phyloP scores from a whole-genome alignment of 2,797 vertebrate genomes.

The Graptemys geographica region DNA sequence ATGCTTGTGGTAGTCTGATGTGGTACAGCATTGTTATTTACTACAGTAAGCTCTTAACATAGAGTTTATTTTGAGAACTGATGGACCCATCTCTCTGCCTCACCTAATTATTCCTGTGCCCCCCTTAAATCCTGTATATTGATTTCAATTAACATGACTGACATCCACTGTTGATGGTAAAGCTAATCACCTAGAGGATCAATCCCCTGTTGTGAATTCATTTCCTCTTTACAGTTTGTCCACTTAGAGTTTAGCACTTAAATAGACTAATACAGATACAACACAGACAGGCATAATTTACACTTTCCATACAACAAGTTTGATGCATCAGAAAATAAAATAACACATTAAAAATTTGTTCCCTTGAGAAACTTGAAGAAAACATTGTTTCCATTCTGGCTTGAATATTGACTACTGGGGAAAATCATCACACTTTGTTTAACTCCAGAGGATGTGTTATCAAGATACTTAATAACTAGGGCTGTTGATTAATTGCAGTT shows the following conservation, averaged over 20 bases:
- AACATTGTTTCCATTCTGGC: conserved; percentile 19
- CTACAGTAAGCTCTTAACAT: conserved; percentile 48
- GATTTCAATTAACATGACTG: conserved; percentile 81
- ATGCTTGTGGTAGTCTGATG: conserved; percentile 61
- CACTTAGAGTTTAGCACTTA: conserved; percentile 68
- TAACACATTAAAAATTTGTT: not conserved
- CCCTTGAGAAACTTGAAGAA: not conserved
- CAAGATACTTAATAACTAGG: not conserved
- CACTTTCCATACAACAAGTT: not conserved
- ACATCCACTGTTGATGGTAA: conserved; percentile 75
- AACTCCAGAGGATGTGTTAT: conserved; percentile 35
- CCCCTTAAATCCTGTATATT: conserved; percentile 78
- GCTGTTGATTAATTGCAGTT: no score
- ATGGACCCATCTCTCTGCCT: conserved; percentile 65
- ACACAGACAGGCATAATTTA: conserved; percentile 40
- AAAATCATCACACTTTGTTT: conserved; percentile 25
- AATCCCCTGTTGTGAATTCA: conserved; percentile 80
- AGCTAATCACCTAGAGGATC: conserved; percentile 78
- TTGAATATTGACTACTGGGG: conserved; percentile 26
- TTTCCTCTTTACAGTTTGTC: conserved; percentile 78
- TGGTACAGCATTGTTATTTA: conserved; percentile 48
- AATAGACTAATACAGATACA: conserved; percentile 56
- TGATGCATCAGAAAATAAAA: not conserved
- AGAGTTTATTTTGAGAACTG: conserved; percentile 60
- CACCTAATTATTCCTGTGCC: conserved; percentile 74